Base-by-base conservation (phyloP, 2,113 vertebrate species). In the Poeciliopsis retropinna region DNA sequence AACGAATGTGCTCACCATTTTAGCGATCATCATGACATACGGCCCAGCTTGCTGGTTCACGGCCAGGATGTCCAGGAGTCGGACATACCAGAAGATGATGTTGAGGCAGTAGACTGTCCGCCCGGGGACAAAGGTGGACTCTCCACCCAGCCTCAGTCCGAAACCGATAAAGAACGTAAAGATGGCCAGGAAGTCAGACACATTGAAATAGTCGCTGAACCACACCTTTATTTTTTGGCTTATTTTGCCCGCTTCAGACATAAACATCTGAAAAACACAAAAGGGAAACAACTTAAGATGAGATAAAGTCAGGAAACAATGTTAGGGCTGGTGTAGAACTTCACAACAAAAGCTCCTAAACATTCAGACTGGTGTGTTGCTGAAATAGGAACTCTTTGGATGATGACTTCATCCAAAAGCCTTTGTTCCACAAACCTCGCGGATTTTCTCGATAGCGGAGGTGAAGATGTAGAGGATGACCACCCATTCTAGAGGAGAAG, bases 11-110 rank as follows among this genome's bases (percentile, higher is more conserved):
- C 97, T 96, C 92, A 99, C 98, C 98, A 99, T 99, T 94, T 99
- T 99, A 77, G 96, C 97, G 84, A 99, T 99, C 98, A 99, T 99
- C 97, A 97, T 99, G 88, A 99, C 97, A 5, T 99, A 99, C 9
- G 98, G 98, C 65, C 98, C 98, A 83, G 98, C 98, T 89, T 99
- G 98, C 84, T 99, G 98, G 93, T 99, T 99, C 85, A 99, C 97
- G 73, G 97, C 96, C 88, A 99, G 93, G 91, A 98, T 96, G 92
- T 99, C 98, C 84, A 99, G 91, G 86, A 99, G 96, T 78, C 97
- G 92, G 92, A 99, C 98, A 87, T 99, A 99, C 98, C 98, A 99
- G 95, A 99, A 99, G 93, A 99, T 97, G 80, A 99, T 99, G 91
- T 99, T 99, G 71, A 99, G 95, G 93, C 98, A 99, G 76, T 99